phyloP scores from a whole-genome alignment of 2,113 vertebrate species.

The Sceloporus undulatus region DNA sequence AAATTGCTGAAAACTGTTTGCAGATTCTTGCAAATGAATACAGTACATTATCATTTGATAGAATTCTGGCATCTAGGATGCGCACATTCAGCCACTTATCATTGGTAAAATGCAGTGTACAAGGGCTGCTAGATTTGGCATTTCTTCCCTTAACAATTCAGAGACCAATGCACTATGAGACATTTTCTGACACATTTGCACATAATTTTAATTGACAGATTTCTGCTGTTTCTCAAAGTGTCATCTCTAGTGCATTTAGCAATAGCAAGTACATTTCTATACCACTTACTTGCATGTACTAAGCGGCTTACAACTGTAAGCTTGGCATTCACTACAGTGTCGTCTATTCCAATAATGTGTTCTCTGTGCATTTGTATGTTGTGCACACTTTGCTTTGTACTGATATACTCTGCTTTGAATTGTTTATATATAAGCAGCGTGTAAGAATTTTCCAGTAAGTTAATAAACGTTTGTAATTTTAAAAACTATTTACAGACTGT shows the following conservation, averaged over 20 bases:
- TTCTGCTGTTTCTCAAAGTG: background rate
- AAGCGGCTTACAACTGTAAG: no score
- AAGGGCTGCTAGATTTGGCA: background rate
- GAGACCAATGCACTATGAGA: background rate
- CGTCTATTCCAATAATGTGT: no score
- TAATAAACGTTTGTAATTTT: no score
- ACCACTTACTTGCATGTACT: no score
- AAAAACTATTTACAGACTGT: no score
- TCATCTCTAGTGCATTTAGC: background rate
- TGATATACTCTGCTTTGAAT: no score
- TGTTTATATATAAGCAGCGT: no score
- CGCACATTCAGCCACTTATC: background rate
- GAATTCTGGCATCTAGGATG: background rate
- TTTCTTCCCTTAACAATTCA: background rate
- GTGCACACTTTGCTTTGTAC: no score
- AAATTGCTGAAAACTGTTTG: background rate
- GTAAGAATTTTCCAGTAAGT: no score
- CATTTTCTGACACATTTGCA: background rate
- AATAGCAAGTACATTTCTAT: no score
- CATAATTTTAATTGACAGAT: background rate
- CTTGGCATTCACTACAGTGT: no score
- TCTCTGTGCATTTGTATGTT: no score
- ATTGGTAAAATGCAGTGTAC: background rate
- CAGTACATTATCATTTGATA: background rate
- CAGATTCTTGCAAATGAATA: background rate